Percentiles rank a stretch among this genome's conserved stretches.
Conservation (phyloP, 1,140 invertebrate species). For the Lamellibrachia luymesi region DNA sequence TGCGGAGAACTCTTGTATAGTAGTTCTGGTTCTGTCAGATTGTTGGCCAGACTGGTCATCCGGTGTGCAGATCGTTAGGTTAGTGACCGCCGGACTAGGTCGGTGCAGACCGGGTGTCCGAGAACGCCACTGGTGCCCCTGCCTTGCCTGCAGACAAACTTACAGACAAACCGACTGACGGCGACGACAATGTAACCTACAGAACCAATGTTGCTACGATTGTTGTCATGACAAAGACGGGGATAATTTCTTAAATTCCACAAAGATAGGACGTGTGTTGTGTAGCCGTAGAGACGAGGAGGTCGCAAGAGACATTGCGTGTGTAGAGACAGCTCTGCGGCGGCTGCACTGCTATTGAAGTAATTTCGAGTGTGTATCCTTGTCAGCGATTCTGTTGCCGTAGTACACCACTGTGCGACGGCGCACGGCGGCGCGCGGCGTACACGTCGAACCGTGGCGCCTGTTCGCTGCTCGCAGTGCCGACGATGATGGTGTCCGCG, state of each 20-base stretch:
- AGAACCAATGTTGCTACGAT: slow-evolving; percentile 4
- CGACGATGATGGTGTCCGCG: neutral
- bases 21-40: neutral
- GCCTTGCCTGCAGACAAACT: neutral
- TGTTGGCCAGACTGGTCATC: neutral
- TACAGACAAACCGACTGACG: neutral
- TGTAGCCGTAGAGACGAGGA: neutral
- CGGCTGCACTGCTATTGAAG: neutral
- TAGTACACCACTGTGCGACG: neutral
- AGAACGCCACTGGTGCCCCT: neutral
- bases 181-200: neutral
- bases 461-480: neutral
- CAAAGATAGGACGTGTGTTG: neutral
- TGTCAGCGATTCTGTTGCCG: neutral
- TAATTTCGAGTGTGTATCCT: neutral
- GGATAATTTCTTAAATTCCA: neutral
- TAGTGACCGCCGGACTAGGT: neutral
- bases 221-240: slow-evolving; percentile 4
- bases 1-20: neutral
- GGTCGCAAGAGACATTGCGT: neutral
- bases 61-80: neutral
- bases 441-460: neutral
- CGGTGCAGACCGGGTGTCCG: neutral
- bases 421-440: no score
- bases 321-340: neutral